Evolutionary conservation across 2,888 invertebrate species (phyloP).

Genomic region (Unio pictorum): DNA sequence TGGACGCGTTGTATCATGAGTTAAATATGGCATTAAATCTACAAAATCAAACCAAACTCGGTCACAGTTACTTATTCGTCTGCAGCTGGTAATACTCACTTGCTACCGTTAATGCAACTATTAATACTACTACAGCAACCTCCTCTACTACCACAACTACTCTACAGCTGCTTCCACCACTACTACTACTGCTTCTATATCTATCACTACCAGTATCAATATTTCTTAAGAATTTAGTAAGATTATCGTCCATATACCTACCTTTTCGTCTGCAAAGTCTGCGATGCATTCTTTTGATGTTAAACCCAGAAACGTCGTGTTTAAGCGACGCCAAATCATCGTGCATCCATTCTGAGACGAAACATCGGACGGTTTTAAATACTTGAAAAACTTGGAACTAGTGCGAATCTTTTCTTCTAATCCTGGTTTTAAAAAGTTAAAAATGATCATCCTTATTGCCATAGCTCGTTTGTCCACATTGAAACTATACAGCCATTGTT

Average conservation of each 20-base stretch:
- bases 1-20: too few relatives aligned
- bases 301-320: slow-evolving; percentile 48
- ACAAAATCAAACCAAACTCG: too few relatives aligned
- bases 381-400: slow-evolving; percentile 27
- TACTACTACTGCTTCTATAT: too few relatives aligned
- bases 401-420: slow-evolving; percentile 27
- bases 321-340: slow-evolving; percentile 54
- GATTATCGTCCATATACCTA: slow-evolving; percentile 13
- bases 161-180: too few relatives aligned
- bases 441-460: slow-evolving; percentile 39
- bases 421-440: slow-evolving; percentile 28
- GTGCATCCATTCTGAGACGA: slow-evolving; percentile 48
- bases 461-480: slow-evolving; percentile 26
- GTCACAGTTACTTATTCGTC: too few relatives aligned
- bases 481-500: slow-evolving; percentile 48
- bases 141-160: too few relatives aligned
- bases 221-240: background rate
- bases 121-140: too few relatives aligned
- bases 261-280: slow-evolving; percentile 43
- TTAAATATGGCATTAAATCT: too few relatives aligned
- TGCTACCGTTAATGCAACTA: too few relatives aligned
- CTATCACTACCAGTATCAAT: too few relatives aligned
- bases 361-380: slow-evolving; percentile 34
- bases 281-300: slow-evolving; percentile 52
- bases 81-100: too few relatives aligned